Percentiles rank a stretch among this genome's conserved stretches.
These are phyloP conservation scores for Tokudaia muenninki DNA, from an alignment of 2,797 vertebrate species.

Conservation along the genomic window DNA sequence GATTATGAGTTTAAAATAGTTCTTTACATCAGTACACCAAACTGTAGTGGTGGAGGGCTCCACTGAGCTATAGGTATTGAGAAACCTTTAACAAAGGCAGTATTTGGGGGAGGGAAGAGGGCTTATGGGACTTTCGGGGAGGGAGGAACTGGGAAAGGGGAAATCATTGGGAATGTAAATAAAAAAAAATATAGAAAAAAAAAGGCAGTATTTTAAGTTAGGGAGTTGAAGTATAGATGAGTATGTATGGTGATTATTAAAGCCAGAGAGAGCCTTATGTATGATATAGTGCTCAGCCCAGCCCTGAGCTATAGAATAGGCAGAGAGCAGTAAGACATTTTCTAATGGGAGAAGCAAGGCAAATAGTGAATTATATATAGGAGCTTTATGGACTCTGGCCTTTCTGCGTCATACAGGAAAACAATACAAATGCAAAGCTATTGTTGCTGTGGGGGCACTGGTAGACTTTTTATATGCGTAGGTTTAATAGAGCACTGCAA, in stretches of 20 bases:
- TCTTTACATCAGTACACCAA: neutral
- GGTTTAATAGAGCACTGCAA: conserved; percentile 41
- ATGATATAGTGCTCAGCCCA: neutral
- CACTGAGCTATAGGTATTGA: neutral
- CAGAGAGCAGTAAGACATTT: conserved; percentile 7
- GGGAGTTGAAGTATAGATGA: conserved; percentile 34
- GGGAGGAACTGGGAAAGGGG: too few species aligned
- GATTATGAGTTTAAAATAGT: conserved; percentile 29
- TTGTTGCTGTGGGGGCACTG: neutral
- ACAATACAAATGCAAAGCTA: neutral
- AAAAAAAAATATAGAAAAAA: too few species aligned
- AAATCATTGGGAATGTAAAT: too few species aligned
- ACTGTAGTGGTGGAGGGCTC: neutral
- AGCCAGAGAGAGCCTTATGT: neutral
- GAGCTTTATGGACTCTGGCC: neutral
- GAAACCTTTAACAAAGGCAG: conserved; percentile 28
- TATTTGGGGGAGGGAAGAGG: neutral
- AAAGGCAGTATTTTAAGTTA: conserved; percentile 52
- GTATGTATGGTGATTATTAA: neutral
- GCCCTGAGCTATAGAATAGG: neutral
- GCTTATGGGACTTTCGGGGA: too few species aligned
- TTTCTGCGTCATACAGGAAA: conserved; percentile 31
- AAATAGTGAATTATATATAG: conserved; percentile 2
- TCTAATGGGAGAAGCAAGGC: neutral
- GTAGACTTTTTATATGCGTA: conserved; percentile 21